phyloP scores from a whole-genome alignment of 2,888 invertebrate species.

The Dicyrtoma fusca region DNA sequence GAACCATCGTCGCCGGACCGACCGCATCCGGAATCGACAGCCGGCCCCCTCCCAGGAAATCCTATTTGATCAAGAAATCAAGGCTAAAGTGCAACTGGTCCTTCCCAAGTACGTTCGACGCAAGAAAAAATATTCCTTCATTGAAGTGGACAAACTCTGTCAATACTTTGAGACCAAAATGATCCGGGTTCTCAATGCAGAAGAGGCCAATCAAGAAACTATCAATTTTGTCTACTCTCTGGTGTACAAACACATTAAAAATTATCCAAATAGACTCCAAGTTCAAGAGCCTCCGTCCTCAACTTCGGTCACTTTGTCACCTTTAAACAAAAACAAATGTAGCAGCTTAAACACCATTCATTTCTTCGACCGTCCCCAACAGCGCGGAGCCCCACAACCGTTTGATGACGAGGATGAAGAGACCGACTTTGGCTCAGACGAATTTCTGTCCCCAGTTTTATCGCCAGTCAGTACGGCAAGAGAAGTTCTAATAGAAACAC shows the following conservation, averaged over 20 bases:
- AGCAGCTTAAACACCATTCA: not conserved
- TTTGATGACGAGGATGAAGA: constrained; percentile 3
- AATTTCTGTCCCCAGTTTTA: constrained; percentile 7
- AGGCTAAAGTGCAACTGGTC: not conserved
- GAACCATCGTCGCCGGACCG: not conserved
- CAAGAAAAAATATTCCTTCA: constrained; percentile 26
- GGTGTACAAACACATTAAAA: constrained; percentile 33
- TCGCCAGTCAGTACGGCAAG: constrained; percentile 8
- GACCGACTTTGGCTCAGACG: constrained; percentile 9
- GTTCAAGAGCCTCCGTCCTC: no score
- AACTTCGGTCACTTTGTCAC: no score
- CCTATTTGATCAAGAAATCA: constrained; percentile 13
- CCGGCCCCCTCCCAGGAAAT: not conserved
- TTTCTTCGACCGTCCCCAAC: constrained; percentile 4
- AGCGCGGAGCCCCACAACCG: no score
- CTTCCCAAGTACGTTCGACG: not conserved
- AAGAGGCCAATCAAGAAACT: constrained; percentile 44
- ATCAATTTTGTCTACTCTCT: constrained; percentile 44
- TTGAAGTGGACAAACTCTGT: constrained; percentile 42
- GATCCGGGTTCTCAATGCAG: constrained; percentile 46
- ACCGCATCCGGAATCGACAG: not conserved
- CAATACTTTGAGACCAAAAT: constrained; percentile 42
- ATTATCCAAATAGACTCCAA: constrained; percentile 2
- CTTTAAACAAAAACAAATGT: no score
- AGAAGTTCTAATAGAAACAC: no score